Base-by-base conservation (phyloP, 2,888 invertebrate species). In the Spilarctia lutea region DNA sequence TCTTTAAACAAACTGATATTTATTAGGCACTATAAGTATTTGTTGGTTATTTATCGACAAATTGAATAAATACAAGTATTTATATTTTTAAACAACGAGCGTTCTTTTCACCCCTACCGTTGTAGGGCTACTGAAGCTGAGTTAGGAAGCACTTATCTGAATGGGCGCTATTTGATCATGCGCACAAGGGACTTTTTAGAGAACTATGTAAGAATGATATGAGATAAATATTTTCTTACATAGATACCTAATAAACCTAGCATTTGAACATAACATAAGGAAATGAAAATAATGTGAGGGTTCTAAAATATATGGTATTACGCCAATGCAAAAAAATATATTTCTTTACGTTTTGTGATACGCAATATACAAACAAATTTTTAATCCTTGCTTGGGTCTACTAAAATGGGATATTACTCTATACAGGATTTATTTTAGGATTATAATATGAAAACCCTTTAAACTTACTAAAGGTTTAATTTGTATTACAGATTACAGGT, bases 131-230 rank as follows among this genome's bases (percentile, higher is more conserved):
- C 91, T 92, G 87, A 87, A 84, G 80, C 82, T 79, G 75, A 77
- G 73, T 71, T 74, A 74, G 82, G 73, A 30, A 81, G 77, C 72
- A 79, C 78, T 83, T 82, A 82, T 83, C 81, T 90, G 89, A 91
- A 90, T 91, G 89, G 87, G 87, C 74, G 79, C 75, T 65, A 72
- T 79, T 81, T 80, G 86, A 81, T 79, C 91, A 91, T 92, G 92
- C 92, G 91, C 91, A 89, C 66, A 42, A 74, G 65, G 0, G 52
- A 71, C 42, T 69, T 71, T 68, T 24, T 27, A 24, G 75, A 52
- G 68, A 68, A 68, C 65, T 56, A 42, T 67, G 13, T 24, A 48
- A 75, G 18, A 66, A 71, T 42, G 7, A 16, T 63, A 60, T 66
- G 63, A 72, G 68, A 66, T 60, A 35, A 65, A 27, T 10, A 33